These are phyloP conservation scores for Lamproptera curius DNA, from an alignment of 2,888 invertebrate species.

Conservation along the genomic window DNA sequence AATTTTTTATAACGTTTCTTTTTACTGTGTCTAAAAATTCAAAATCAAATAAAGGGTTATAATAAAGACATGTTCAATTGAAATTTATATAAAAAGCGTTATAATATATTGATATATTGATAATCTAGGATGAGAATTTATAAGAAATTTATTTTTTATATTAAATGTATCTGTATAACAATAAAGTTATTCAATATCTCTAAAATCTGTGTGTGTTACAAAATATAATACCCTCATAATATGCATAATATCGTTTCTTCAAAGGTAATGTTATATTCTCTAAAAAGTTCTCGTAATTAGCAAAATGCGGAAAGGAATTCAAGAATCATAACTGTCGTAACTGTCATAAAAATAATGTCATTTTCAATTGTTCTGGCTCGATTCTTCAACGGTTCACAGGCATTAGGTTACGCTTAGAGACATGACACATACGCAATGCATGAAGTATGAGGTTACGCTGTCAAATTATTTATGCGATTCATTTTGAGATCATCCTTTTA, in stretches of 20 bases:
- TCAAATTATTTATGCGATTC: not conserved
- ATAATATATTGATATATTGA: too few relatives aligned
- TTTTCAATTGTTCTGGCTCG: not conserved
- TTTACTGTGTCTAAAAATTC: too few relatives aligned
- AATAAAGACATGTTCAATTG: too few relatives aligned
- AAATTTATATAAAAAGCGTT: too few relatives aligned
- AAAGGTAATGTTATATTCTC: not conserved
- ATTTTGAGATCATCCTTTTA: constrained; percentile 26
- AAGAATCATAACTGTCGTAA: not conserved
- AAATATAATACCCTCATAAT: not conserved
- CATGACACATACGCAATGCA: not conserved
- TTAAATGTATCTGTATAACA: too few relatives aligned
- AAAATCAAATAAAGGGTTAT: too few relatives aligned
- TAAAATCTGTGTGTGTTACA: too few relatives aligned
- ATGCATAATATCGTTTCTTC: not conserved
- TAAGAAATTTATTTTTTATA: too few relatives aligned
- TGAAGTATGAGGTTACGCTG: not conserved
- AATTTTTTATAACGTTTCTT: too few relatives aligned
- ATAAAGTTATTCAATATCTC: too few relatives aligned
- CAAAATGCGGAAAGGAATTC: not conserved
- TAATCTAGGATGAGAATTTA: too few relatives aligned
- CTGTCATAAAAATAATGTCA: constrained; percentile 1
- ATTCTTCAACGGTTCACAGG: not conserved
- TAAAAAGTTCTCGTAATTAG: not conserved
- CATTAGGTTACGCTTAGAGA: not conserved